These are phyloP conservation scores for Itoplectis maculator DNA, from an alignment of 2,888 invertebrate species.

Conservation along the genomic window DNA sequence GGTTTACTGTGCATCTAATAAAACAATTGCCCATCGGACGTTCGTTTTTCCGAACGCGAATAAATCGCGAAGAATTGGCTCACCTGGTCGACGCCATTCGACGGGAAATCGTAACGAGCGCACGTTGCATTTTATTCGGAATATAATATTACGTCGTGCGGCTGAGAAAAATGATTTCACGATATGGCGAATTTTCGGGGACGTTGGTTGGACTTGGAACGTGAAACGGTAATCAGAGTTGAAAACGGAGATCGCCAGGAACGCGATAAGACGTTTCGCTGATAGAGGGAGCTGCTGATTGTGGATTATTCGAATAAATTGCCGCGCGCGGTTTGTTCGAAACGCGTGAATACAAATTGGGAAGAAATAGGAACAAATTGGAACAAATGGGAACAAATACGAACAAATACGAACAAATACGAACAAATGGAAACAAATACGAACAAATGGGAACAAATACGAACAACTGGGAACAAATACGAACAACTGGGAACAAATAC, in stretches of 20 bases:
- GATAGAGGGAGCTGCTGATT: background rate
- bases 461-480: too few species aligned
- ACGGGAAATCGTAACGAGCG: slow-evolving; percentile 74
- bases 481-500: too few species aligned
- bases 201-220: slow-evolving; percentile 13
- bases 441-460: too few species aligned
- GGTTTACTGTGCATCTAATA: background rate
- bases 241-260: background rate
- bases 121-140: slow-evolving; percentile 78
- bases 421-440: too few species aligned
- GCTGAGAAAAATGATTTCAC: slow-evolving; percentile 48
- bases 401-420: too few species aligned
- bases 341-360: background rate
- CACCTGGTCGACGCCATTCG: slow-evolving; percentile 81
- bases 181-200: slow-evolving; percentile 55
- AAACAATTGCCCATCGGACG: background rate
- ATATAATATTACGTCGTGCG: slow-evolving; percentile 42
- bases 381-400: too few species aligned
- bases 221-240: slow-evolving; percentile 12
- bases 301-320: background rate
- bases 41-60: background rate
- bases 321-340: background rate
- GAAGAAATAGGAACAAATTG: too few species aligned
- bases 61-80: slow-evolving; percentile 31
- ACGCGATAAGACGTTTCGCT: background rate